phyloP scores from a whole-genome alignment of 1,140 invertebrate genomes.

The Pseudomyrmex concolor region DNA sequence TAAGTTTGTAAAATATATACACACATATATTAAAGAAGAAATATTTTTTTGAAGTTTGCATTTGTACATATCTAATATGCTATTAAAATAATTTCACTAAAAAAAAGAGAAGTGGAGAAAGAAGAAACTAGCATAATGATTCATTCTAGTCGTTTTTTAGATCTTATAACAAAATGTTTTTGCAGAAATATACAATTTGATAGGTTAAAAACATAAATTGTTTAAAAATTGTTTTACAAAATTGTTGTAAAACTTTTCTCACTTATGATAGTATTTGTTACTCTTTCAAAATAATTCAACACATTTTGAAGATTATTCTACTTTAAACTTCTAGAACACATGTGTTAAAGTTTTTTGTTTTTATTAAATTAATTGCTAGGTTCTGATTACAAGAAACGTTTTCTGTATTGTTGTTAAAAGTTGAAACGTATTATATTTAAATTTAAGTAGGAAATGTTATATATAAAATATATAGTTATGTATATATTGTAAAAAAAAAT shows the following conservation, averaged over 20 bases:
- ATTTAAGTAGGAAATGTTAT: background rate
- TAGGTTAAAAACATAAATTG: background rate
- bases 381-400: background rate
- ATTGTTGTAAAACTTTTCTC: too few relatives aligned
- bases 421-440: background rate
- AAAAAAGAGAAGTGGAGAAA: background rate
- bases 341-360: background rate
- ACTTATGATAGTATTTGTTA: background rate
- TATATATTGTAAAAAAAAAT: background rate
- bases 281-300: constrained; percentile 15
- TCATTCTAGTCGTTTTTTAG: constrained; percentile 46
- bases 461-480: constrained; percentile 14
- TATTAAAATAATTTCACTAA: constrained; percentile 22
- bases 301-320: background rate
- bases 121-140: background rate
- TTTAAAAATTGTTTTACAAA: too few relatives aligned
- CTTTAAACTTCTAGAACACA: constrained; percentile 5
- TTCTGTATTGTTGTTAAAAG: background rate
- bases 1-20: too few relatives aligned
- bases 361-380: background rate
- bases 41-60: constrained; percentile 36
- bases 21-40: background rate
- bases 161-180: constrained; percentile 23
- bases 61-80: constrained; percentile 20
- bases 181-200: background rate